phyloP scores from a whole-genome alignment of 2,888 invertebrate genomes.

The Acrocyrtus sp. region DNA sequence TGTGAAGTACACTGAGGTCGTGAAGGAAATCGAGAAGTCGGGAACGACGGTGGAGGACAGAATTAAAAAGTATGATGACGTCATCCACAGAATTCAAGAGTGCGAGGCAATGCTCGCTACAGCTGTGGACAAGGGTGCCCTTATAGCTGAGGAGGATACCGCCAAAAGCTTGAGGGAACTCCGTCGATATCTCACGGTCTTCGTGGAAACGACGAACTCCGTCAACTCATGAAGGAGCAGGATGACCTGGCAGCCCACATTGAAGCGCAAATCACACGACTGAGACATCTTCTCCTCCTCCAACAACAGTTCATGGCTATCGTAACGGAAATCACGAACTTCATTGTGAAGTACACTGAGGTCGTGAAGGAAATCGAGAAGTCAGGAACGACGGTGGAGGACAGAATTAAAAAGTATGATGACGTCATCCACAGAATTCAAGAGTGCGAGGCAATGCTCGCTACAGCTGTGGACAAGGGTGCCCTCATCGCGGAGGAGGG shows the following conservation, averaged over 20 bases:
- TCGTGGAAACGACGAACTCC: conserved; percentile 80
- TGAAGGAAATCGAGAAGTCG: conserved; percentile 85
- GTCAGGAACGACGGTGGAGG: conserved; percentile 82
- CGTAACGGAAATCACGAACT: conserved; percentile 87
- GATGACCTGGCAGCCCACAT: conserved; percentile 86
- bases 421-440: conserved; percentile 87
- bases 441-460: conserved; percentile 87
- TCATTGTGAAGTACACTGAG: conserved; percentile 87
- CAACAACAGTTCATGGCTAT: conserved; percentile 90
- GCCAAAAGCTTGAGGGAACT: too few species aligned
- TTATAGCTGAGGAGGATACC: conserved; percentile 90
- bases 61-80: conserved; percentile 86
- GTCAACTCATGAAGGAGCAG: conserved; percentile 82
- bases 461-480: conserved; percentile 90
- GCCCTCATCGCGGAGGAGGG: conserved; percentile 93
- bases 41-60: conserved; percentile 85
- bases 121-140: conserved; percentile 91
- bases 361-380: conserved; percentile 86
- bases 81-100: conserved; percentile 87
- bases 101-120: conserved; percentile 87
- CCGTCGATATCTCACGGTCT: conserved; percentile 61
- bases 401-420: conserved; percentile 88
- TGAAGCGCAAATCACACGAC: conserved; percentile 84
- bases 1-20: conserved; percentile 84
- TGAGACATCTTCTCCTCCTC: conserved; percentile 80